Conservation (phyloP, 2,797 vertebrate species). For the Crocidura indochinensis region DNA sequence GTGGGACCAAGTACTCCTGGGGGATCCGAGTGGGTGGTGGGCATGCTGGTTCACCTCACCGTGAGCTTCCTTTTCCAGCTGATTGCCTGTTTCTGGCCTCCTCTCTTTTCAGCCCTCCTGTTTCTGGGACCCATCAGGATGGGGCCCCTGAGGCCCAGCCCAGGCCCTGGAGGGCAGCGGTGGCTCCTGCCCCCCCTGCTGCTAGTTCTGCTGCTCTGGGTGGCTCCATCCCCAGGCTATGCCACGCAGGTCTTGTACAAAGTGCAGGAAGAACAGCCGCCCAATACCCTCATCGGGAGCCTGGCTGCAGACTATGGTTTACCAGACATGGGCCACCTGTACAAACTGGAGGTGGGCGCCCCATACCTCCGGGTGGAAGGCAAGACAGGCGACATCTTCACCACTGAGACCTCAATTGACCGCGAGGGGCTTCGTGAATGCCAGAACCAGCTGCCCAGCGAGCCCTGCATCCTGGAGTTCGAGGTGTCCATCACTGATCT, state of each 20-base stretch:
- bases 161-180: constrained; percentile 64
- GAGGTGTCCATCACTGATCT: constrained; percentile 98
- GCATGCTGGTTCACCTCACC: background rate
- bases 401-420: constrained; percentile 97
- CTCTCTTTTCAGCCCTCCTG: constrained; percentile 75
- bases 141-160: constrained; percentile 79
- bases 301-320: constrained; percentile 96
- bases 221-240: constrained; percentile 86
- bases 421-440: constrained; percentile 96
- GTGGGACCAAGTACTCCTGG: constrained; percentile 5
- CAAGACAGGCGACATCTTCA: constrained; percentile 98
- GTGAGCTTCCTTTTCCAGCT: constrained; percentile 20
- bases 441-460: constrained; percentile 93
- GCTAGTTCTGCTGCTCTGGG: constrained; percentile 89
- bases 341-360: constrained; percentile 97
- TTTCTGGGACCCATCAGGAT: constrained; percentile 77
- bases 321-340: constrained; percentile 96
- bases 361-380: constrained; percentile 97
- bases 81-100: constrained; percentile 60
- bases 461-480: constrained; percentile 96
- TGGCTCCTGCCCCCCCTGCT: constrained; percentile 75
- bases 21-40: background rate
- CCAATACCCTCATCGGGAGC: constrained; percentile 97
- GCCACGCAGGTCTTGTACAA: constrained; percentile 91
- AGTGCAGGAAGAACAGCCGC: constrained; percentile 96